Evolutionary conservation across 2,888 invertebrate genomes (phyloP).

Genomic region (Balanococcus diminutus): DNA sequence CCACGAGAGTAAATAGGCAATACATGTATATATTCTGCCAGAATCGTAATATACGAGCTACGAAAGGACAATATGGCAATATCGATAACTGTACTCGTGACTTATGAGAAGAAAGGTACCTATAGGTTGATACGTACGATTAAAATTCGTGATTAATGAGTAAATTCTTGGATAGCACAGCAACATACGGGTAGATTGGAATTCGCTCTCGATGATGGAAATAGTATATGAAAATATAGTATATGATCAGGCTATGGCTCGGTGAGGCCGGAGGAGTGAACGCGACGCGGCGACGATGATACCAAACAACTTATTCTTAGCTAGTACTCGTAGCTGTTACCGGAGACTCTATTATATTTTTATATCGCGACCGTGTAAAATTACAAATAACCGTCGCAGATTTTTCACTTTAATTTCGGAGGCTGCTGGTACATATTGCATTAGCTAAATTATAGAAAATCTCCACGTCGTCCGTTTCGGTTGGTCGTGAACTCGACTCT

Average conservation of each 20-base stretch:
- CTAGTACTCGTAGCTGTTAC: background rate
- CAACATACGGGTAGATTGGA: background rate
- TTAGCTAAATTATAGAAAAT: slow-evolving; percentile 24
- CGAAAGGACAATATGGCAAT: background rate
- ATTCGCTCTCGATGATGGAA: slow-evolving; percentile 34
- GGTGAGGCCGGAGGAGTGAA: background rate
- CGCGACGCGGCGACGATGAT: background rate
- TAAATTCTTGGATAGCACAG: background rate
- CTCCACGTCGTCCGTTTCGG: background rate
- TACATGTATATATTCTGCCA: background rate
- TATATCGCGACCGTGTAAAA: slow-evolving; percentile 27
- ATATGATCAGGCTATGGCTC: background rate
- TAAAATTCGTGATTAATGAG: slow-evolving; percentile 41
- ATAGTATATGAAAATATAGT: too few relatives aligned
- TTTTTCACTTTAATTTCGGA: slow-evolving; percentile 43
- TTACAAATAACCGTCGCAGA: slow-evolving; percentile 41
- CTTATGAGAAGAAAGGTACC: slow-evolving; percentile 3
- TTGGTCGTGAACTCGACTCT: slow-evolving; percentile 31
- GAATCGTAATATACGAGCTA: background rate
- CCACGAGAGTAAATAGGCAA: background rate
- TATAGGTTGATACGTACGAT: background rate
- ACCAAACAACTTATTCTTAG: too few relatives aligned
- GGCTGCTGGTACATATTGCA: slow-evolving; percentile 33
- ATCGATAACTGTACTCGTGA: slow-evolving; percentile 36
- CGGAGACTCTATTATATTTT: slow-evolving; percentile 2